Evolutionary conservation across 1,140 invertebrate genomes (phyloP), one percentile per base, ranked within the genome.

Genomic region (Bombus ignitus): DNA sequence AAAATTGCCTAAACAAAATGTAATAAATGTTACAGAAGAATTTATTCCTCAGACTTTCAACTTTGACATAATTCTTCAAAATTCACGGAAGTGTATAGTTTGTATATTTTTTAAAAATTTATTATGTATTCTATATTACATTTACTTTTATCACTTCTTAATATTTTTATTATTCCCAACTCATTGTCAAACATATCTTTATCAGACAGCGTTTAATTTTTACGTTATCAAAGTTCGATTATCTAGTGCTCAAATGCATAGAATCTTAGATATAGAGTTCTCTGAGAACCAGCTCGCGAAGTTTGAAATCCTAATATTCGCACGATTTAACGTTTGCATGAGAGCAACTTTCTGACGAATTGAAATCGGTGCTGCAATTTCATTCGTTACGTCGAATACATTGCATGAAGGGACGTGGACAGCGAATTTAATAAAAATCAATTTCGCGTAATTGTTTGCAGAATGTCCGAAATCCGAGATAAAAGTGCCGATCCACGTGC

Each of bases 381-480:
- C 12, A 13, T 62, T 62, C 59, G 25, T 28, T 15, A 13, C 25
- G 22, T 42, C 25, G 10, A 32, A 22, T 28, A 39, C 25, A 15
- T 32, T 9, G 65, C 22, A 32, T 1, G 10, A 10, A 44, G 12
- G 5, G 4, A 28, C 8, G 2, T 15, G 44, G 18, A 13, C 47
- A 22, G 47, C 22, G 12, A 83, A 57, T 78, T 53, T 13, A 22
- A 35, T 37, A n/a, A 68, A 68, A 83, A 83, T 78, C 62, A 78
- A 70, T 83, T 77, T 77, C 18, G 22, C 25, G 68, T 73, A 80
- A 85, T 85, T 85, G 83, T 72, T 80, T 65, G 39, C 32, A 22
- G 10, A 35, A 15, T 42, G 28, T 13, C 10, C 42, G 28, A 47
- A 80, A 80, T 85, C 68, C 77, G 18, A 62, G 53, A 85, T 85